These are phyloP conservation scores for Clostera curtula DNA, from an alignment of 2,888 invertebrate genomes.

Conservation along the genomic window DNA sequence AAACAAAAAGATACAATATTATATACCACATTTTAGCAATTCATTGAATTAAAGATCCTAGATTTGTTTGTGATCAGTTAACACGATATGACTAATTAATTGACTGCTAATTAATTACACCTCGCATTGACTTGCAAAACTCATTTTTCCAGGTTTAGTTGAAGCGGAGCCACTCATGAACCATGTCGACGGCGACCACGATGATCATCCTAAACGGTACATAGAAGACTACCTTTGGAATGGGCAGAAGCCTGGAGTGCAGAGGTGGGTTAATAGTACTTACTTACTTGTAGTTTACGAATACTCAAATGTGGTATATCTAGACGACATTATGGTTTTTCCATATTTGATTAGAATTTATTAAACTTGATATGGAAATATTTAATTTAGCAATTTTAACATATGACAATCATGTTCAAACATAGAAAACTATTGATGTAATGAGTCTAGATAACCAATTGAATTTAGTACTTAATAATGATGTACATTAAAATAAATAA, in stretches of 20 bases:
- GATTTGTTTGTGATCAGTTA: no score
- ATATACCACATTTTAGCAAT: no score
- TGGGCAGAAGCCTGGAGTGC: conserved; percentile 65
- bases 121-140: neutral
- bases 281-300: no score
- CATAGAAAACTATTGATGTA: no score
- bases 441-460: no score
- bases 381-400: neutral
- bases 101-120: neutral
- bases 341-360: no score
- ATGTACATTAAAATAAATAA: no score
- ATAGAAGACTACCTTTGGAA: conserved; percentile 70
- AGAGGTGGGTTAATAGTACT: conserved; percentile 45
- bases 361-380: conserved; percentile 1
- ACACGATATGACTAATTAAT: no score
- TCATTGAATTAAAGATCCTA: no score
- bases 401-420: conserved; percentile 12
- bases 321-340: conserved; percentile 1
- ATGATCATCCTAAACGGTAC: conserved; percentile 58
- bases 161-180: conserved; percentile 86
- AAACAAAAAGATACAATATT: no score
- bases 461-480: no score
- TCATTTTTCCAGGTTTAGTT: conserved; percentile 65
- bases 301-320: conserved; percentile 17
- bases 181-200: conserved; percentile 74